Conservation (phyloP, 1,140 invertebrate genomes). For the Tetraneura akinire region DNA sequence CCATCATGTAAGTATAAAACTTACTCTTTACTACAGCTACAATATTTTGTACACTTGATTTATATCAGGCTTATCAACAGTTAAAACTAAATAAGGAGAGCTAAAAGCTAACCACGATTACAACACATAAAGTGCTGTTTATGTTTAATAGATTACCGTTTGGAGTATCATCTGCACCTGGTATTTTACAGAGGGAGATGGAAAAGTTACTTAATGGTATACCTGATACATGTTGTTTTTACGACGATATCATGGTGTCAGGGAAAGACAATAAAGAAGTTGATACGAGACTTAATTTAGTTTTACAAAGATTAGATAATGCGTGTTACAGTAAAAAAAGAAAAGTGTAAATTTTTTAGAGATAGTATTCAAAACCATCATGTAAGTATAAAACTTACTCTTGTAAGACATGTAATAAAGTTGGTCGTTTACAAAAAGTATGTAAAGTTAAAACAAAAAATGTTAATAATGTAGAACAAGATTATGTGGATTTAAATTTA, state of each 20-base stretch:
- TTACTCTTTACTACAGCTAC: no score
- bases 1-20: no score
- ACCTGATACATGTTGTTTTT: constrained; percentile 2
- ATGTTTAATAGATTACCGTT: constrained; percentile 5
- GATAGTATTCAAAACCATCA: no score
- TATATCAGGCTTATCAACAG: neutral
- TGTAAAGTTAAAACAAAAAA: no score
- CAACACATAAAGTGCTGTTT: neutral
- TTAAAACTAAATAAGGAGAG: neutral
- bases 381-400: no score
- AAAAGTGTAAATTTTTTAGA: no score
- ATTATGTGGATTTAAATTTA: no score
- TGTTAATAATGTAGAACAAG: no score
- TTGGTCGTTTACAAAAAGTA: no score
- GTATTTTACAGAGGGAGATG: neutral
- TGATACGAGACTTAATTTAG: neutral
- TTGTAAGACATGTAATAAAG: no score
- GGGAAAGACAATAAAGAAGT: neutral
- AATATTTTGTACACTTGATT: neutral
- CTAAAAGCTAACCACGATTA: neutral
- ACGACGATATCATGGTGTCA: neutral
- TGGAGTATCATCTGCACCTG: neutral
- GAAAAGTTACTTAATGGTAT: neutral
- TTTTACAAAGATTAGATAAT: neutral
- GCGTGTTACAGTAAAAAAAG: no score